Evolutionary conservation across 1,140 invertebrate genomes (phyloP).

Genomic region (Leptestheria dahalacensis): DNA sequence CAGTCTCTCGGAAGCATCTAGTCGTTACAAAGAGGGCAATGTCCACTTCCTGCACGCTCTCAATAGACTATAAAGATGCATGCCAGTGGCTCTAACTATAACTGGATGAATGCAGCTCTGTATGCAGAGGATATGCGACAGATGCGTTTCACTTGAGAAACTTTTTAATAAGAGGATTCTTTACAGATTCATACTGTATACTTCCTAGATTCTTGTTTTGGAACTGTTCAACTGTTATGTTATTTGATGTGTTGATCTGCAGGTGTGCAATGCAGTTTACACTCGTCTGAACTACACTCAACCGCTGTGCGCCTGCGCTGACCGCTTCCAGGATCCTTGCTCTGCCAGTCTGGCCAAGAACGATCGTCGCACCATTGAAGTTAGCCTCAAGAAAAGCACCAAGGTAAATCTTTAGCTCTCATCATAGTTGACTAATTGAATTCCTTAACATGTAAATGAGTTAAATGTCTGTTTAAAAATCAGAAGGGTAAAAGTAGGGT

Average conservation of each 20-base stretch:
- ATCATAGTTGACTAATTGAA: too few species aligned
- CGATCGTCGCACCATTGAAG: constrained; percentile 77
- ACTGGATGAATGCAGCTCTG: background rate
- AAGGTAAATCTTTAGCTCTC: constrained; percentile 12
- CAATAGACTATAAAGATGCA: background rate
- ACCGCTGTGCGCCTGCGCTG: constrained; percentile 75
- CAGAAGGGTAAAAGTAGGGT: too few species aligned
- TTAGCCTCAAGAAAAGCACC: constrained; percentile 28
- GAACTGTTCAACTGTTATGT: background rate
- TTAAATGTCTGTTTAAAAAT: too few species aligned
- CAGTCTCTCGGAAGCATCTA: too few species aligned
- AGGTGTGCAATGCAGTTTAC: constrained; percentile 86
- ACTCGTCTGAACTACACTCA: constrained; percentile 81
- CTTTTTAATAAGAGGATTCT: constrained; percentile 2
- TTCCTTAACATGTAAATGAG: too few species aligned
- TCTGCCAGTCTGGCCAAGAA: constrained; percentile 73
- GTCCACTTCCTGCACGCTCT: background rate
- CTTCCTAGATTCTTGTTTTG: background rate
- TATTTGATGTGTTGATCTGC: too few species aligned
- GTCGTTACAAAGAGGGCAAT: too few species aligned
- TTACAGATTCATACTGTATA: background rate
- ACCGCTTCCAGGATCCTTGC: constrained; percentile 70
- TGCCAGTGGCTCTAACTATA: background rate
- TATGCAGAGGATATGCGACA: background rate
- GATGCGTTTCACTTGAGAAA: constrained; percentile 1